Base-by-base conservation (phyloP, 2,888 invertebrate species). In the Lasiommata megera region DNA sequence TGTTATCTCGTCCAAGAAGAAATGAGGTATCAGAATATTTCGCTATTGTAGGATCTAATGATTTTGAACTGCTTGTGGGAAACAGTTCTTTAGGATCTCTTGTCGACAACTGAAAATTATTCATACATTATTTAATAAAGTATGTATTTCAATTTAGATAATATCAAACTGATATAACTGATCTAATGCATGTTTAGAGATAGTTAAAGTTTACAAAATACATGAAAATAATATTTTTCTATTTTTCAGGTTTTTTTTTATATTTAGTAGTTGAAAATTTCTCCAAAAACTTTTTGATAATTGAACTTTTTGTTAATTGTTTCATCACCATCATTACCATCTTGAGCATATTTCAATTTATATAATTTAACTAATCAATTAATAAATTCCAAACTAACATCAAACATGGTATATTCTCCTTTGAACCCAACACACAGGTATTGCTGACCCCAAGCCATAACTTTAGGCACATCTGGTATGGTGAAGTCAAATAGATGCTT, bases 401-500 rank as follows among this genome's bases (percentile, higher is more conserved):
- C 93, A 74, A 95, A 94, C 40, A 96, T 83, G 55, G 93, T 93
- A 76, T 96, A 96, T 82, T 96, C 97, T 57, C 94, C 93, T 77
- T 95, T 96, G 79, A 95, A 97, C 1, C 97, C 98, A 52, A 98
- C 94, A 80, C 96, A 97, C 16, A 98, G 92, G n/a, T 95, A 94
- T 77, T 97, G 95, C 65, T 94, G 93, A 56, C 95, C 95, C 97
- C 96, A 97, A 1, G 94, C 93, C 74, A 98, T 91, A 0, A 95
- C 93, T 72, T 94, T 94, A 0, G 97, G 97, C 14, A 95, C 92
- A 82, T 98, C 97, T 36, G 94, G 94, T 41, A 97, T 87, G 54
- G 93, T 93, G 64, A 97, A 94, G 72, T 96, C 95, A 66, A 93
- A 92, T 41, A 94, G 85, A 63, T 95, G 92, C 62, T 94, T 92